Evolutionary conservation across 2,797 vertebrate genomes (phyloP).

Genomic region (Cynopterus sphinx): DNA sequence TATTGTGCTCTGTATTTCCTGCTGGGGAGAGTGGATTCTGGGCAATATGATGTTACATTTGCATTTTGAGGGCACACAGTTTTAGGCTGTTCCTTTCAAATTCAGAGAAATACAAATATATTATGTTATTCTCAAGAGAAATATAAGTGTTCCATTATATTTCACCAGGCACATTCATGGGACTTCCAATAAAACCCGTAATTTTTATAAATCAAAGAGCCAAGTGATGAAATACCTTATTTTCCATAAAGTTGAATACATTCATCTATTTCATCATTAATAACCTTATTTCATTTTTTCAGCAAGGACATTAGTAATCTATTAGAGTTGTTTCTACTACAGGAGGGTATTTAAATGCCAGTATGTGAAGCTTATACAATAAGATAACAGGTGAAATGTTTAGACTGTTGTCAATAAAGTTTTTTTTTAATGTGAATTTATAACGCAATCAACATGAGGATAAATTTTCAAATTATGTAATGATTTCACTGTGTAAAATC

Average conservation of each 20-base stretch:
- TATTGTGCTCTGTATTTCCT: constrained; percentile 15
- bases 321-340: not conserved
- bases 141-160: constrained; percentile 7
- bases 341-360: not conserved
- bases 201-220: constrained; percentile 48
- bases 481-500: not conserved
- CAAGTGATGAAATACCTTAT: not conserved
- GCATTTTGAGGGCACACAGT: constrained; percentile 17
- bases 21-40: not conserved
- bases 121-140: constrained; percentile 33
- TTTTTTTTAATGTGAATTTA: not conserved
- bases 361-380: not conserved
- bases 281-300: constrained; percentile 27
- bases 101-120: constrained; percentile 25
- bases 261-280: not conserved
- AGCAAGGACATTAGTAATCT: not conserved
- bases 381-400: not conserved
- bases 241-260: not conserved
- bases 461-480: not conserved
- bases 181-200: constrained; percentile 23
- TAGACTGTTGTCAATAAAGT: not conserved
- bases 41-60: constrained; percentile 23
- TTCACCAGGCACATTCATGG: constrained; percentile 2
- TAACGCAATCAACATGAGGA: not conserved
- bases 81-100: constrained; percentile 17